Conservation (phyloP, 1,140 invertebrate genomes). For the Yoshiicerus persimilis region DNA sequence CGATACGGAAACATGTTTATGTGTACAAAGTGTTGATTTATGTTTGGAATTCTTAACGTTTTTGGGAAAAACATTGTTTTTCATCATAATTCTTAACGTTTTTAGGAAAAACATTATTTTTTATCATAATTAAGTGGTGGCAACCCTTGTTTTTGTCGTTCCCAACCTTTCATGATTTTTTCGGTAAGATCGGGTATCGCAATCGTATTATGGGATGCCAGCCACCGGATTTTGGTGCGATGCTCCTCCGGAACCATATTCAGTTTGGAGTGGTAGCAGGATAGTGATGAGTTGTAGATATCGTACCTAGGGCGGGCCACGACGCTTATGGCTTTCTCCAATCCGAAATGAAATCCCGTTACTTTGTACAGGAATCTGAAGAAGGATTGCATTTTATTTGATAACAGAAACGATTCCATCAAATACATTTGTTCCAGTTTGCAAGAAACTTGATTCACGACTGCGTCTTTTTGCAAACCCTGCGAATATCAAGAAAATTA, state of each 20-base stretch:
- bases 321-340: not conserved
- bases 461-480: constrained; percentile 29
- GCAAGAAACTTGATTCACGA: constrained; percentile 18
- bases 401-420: constrained; percentile 32
- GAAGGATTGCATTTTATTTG: not conserved
- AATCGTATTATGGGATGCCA: not conserved
- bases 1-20: not conserved
- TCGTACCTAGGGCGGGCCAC: not conserved
- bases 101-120: not conserved
- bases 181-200: not conserved
- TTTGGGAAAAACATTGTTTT: not conserved
- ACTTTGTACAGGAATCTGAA: not conserved
- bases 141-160: too few species aligned
- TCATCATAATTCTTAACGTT: not conserved
- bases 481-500: not conserved
- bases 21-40: not conserved
- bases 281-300: not conserved
- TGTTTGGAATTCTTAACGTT: not conserved
- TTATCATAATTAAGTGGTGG: too few species aligned
- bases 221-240: not conserved
- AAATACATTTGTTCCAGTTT: constrained; percentile 35
- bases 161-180: not conserved
- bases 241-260: not conserved
- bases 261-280: not conserved
- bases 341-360: not conserved